Evolutionary conservation across 37 sponge, comb jelly and placozoan genomes (phyloP), one percentile per base, ranked within the genome.

Genomic region (Aphrocallistes beatrix): DNA sequence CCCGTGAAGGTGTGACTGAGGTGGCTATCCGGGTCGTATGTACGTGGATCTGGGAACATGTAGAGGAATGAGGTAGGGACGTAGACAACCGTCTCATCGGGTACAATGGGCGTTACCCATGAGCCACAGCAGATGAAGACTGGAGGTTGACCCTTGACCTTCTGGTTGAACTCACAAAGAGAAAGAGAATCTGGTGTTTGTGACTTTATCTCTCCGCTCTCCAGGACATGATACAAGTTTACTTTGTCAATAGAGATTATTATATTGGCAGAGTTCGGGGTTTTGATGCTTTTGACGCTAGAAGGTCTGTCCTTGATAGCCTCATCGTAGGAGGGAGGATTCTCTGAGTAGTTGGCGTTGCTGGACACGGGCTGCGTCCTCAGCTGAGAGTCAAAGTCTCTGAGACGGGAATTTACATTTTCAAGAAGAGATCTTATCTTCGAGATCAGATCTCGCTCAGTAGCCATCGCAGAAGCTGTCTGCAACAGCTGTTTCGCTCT

Each of bases 1-100:
- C 75, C 75, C 8, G 75, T 60, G 75, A 60, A 60, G 25, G 75
- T 60, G 28, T 60, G 32, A 60, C 75, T 60, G 75, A 60, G 28
- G 75, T 60, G 28, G n/a, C 75, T 25, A 60, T 60, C 75, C n/a
- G 25, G 32, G 34, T 32, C 10, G 34, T 60, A 60, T 1, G 75
- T 60, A 19, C 25, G 10, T 3, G 75, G 34, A 13, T 60, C 75
- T 25, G 75, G 75, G 3, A 3, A 60, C 75, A 60, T 60, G 34
- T 60, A 60, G 25, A 60, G 75, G 75, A 25, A 60, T 6, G 32
- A 25, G n/a, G 75, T 60, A 19, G 75, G 75, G 3, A 19, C 28
- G 21, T 60, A 60, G 10, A 60, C 75, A 13, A 60, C 34, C 6
- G 75, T 60, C n/a, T 60, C n/a, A 19, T 13, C 34, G 75, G 75